Percentiles rank a stretch among this genome's conserved stretches.
These are phyloP conservation scores for Drosophila sordidula DNA, from an alignment of 2,888 invertebrate genomes.

Conservation along the genomic window DNA sequence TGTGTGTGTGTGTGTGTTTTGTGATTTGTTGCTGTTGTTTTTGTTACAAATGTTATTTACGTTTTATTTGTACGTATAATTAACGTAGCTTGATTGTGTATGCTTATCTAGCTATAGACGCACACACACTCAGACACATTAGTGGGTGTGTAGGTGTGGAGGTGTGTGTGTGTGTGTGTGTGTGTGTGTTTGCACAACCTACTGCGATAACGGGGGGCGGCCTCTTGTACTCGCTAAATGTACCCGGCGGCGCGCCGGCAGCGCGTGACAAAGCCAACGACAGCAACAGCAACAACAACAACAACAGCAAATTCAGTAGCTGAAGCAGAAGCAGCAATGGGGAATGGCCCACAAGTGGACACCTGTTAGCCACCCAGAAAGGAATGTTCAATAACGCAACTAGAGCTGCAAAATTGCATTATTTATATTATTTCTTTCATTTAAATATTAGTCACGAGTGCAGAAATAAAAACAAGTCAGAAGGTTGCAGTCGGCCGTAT, in stretches of 20 bases:
- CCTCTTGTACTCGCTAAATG: slow-evolving; percentile 34
- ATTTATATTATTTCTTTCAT: background rate
- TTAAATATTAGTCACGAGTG: slow-evolving; percentile 29
- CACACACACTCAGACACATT: slow-evolving; percentile 3
- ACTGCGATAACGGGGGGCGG: slow-evolving; percentile 44
- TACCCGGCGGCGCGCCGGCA: slow-evolving; percentile 43
- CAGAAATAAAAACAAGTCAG: slow-evolving; percentile 3
- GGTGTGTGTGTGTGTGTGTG: slow-evolving; percentile 18
- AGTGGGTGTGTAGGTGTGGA: slow-evolving; percentile 3
- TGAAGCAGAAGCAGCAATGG: background rate
- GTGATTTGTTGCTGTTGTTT: slow-evolving; percentile 11
- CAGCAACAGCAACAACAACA: slow-evolving; percentile 16
- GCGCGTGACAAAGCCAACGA: slow-evolving; percentile 51
- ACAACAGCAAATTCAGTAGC: slow-evolving; percentile 2
- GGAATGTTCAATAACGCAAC: slow-evolving; percentile 45
- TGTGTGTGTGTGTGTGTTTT: background rate
- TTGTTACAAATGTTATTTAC: slow-evolving; percentile 32
- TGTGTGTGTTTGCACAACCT: slow-evolving; percentile 53
- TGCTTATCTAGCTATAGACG: slow-evolving; percentile 48
- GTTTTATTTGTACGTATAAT: slow-evolving; percentile 52
- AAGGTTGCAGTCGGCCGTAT: too few relatives aligned
- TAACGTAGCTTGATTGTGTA: slow-evolving; percentile 48
- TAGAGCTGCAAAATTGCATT: slow-evolving; percentile 7
- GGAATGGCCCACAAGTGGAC: slow-evolving; percentile 38
- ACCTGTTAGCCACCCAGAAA: slow-evolving; percentile 44